Conservation (phyloP, 2,113 vertebrate species). For the Tachycineta bicolor region DNA sequence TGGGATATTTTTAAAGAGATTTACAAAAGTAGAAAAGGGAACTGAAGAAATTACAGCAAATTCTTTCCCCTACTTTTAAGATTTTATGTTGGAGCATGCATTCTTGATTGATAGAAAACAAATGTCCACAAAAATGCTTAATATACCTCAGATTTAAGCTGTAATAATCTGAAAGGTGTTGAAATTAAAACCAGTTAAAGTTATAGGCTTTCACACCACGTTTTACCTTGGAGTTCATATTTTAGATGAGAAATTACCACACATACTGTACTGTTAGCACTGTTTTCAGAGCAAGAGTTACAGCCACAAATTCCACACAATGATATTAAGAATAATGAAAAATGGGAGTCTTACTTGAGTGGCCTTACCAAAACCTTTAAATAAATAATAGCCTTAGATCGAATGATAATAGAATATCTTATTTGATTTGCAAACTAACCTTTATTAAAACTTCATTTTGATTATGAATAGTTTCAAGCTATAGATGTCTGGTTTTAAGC, state of each 20-base stretch:
- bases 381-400: background rate
- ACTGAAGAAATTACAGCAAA: background rate
- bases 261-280: background rate
- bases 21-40: background rate
- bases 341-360: background rate
- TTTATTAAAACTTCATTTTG: background rate
- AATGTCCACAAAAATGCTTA: background rate
- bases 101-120: conserved; percentile 14
- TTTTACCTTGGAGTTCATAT: background rate
- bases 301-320: background rate
- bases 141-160: background rate
- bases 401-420: background rate
- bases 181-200: conserved; percentile 41
- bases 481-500: background rate
- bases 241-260: background rate
- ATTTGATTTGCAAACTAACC: background rate
- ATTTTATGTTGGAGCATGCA: background rate
- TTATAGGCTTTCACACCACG: conserved; percentile 22
- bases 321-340: background rate
- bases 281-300: background rate
- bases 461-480: background rate
- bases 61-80: background rate
- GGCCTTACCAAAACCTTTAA: background rate
- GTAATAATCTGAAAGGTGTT: background rate
- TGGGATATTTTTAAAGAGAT: background rate